Base-by-base conservation (phyloP, 2,888 invertebrate genomes). In the Xylophagus ater region DNA sequence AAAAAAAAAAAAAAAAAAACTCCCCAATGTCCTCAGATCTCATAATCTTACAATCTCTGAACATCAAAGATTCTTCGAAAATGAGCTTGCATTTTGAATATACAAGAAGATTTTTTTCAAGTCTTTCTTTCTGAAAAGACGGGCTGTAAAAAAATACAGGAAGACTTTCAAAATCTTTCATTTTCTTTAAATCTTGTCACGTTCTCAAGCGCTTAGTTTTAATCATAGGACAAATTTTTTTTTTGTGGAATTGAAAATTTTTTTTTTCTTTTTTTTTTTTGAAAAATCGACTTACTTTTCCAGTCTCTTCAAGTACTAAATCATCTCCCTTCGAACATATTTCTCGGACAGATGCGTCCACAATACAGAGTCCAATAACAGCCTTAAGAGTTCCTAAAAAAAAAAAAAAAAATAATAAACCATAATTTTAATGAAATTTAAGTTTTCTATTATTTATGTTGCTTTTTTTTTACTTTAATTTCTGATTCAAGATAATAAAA, bases 271-370 rank as follows among this genome's bases (percentile, higher is more conserved):
- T 18, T 18, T 34, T 14, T 23, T 34, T 13, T 21, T 9, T 3
- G 32, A 24, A 25, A 13, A 26, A 26, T 39, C 14, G 29, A 54
- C 56, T 56, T 56, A 94, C 88, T 70, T 92, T 94, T 49, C 79
- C 79, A 28, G 96, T 94, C 69, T 94, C 94, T 51, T 97, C 94
- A 33, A 74, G 56, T 45, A 98, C 67, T 47, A 85, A 71, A 57
- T 75, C 76, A 67, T 98, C 98, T 33, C 96, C 96, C 63, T 76
- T 80, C 63, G 87, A 86, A 68, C 97, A 98, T 49, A 96, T 74
- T 57, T 87, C 86, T 55, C 87, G 75, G 6, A 90, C 90, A 37
- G 90, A 90, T 43, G 84, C 85, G 50, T 87, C 93, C 44, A 75
- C 77, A 33, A 83, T 73, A 67, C 93, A 92, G 69, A 86, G 85